These are phyloP conservation scores for Campopleginae sp. DNA, from an alignment of 2,888 invertebrate genomes.

Conservation along the genomic window DNA sequence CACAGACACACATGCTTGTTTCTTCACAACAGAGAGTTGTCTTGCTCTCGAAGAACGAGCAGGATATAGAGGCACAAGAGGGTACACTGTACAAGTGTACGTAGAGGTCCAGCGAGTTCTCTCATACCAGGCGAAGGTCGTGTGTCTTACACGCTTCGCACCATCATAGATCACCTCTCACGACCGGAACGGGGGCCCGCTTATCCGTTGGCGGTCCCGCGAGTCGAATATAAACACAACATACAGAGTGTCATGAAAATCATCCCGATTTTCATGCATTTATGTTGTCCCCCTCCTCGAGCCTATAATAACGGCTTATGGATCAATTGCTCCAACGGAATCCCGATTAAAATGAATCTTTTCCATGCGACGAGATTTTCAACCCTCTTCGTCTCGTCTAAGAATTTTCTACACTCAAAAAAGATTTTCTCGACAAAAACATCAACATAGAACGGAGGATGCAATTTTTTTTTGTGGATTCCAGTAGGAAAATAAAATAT, in stretches of 20 bases:
- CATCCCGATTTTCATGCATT: not conserved
- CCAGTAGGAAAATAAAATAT: not conserved
- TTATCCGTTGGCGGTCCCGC: slow-evolving; percentile 61
- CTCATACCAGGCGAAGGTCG: slow-evolving; percentile 63
- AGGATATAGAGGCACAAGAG: slow-evolving; percentile 1
- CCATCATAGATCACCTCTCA: slow-evolving; percentile 67
- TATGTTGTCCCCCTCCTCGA: too few species aligned
- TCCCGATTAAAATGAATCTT: too few species aligned
- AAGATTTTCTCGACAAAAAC: not conserved
- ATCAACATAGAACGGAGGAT: not conserved
- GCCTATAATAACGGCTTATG: too few species aligned
- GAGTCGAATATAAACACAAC: slow-evolving; percentile 13
- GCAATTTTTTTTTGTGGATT: not conserved
- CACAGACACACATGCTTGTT: not conserved
- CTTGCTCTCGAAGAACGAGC: slow-evolving; percentile 29
- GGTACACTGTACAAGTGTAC: slow-evolving; percentile 28
- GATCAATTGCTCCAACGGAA: too few species aligned
- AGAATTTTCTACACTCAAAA: not conserved
- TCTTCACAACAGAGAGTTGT: not conserved
- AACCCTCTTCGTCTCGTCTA: too few species aligned
- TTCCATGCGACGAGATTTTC: too few species aligned
- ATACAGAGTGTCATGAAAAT: slow-evolving; percentile 14
- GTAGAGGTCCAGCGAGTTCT: slow-evolving; percentile 35
- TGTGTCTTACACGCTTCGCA: slow-evolving; percentile 64
- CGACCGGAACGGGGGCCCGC: slow-evolving; percentile 62